phyloP scores from a whole-genome alignment of 2,888 invertebrate genomes.

The Hoplodrina blanda region DNA sequence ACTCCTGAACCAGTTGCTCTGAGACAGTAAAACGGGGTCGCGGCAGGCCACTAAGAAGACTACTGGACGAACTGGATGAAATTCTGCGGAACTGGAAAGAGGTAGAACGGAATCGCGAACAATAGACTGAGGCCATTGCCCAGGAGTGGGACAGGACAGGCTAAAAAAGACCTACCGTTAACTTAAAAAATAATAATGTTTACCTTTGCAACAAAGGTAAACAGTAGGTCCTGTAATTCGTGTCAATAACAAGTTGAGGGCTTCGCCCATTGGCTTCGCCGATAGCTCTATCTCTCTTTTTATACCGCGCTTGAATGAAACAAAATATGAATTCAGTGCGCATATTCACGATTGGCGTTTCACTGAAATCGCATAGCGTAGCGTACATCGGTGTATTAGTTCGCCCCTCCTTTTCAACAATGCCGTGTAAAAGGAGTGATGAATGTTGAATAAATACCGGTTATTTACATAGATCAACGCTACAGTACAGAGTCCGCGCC shows the following conservation, averaged over 20 bases:
- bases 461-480: slow-evolving; percentile 31
- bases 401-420: fast-evolving
- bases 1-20: no score
- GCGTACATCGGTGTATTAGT: slow-evolving; percentile 58
- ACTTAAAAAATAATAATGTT: not conserved
- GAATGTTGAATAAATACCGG: slow-evolving; percentile 52
- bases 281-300: slow-evolving; percentile 54
- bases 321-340: slow-evolving; percentile 31
- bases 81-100: no score
- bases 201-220: slow-evolving; percentile 1
- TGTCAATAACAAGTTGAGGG: slow-evolving; percentile 38
- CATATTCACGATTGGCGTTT: not conserved
- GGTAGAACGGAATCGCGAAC: no score
- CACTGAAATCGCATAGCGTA: slow-evolving; percentile 6
- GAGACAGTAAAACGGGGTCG: no score
- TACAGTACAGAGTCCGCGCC: slow-evolving; percentile 67
- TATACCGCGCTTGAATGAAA: slow-evolving; percentile 37
- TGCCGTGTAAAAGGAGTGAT: slow-evolving; percentile 62
- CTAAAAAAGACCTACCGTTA: not conserved
- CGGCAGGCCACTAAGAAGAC: no score
- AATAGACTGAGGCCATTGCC: no score
- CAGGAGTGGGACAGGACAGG: no score
- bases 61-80: no score
- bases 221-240: slow-evolving; percentile 26
- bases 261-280: not conserved